Base-by-base conservation (phyloP, 2,113 vertebrate species). In the Lamprologus sp. region DNA sequence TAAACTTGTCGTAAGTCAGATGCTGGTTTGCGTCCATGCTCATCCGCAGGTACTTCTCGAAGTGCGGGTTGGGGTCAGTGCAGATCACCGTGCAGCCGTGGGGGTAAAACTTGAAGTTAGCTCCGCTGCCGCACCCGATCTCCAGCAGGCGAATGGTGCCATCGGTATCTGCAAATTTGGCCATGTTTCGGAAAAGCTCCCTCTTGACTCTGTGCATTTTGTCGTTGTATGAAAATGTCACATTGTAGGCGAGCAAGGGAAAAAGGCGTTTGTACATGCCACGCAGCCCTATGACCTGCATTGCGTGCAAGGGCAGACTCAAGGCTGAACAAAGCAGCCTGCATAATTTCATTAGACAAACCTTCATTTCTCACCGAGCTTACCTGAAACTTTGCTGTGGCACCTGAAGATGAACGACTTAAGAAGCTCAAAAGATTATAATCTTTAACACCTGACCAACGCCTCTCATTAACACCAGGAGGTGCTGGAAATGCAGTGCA, bases 71-170 rank as follows among this genome's bases (percentile, higher is more conserved):
- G 7, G 96, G 91, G 47, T 99, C 97, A 0, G 93, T 94, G 93
- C 97, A 98, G 1, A 93, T 96, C 53, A 98, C 86, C 53, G 12
- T 97, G 92, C 97, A 98, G 84, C 97, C 97, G 0, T 89, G 0
- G 0, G 97, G 97, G 86, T 97, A 99, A 89, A 96, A 97, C 83
- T 95, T 83, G 86, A 99, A 98, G 95, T 98, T 99, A 1, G 95
- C 35, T 0, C 97, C 97, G 0, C 85, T 87, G n/a, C 97, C 97
- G 0, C 97, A 98, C 79, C 97, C 97, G 9, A 98, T 93, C 88
- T 99, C 97, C 91, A 98, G 92, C 89, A 98, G 88, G 4, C 89
- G 91, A 75, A 98, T 96, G 2, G 94, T 86, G 3, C 96, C 94
- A 0, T 95, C 96, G 4, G 88, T 1, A 7, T 92, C 84, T 0